Base-by-base conservation (phyloP, 2,113 vertebrate genomes). In the Nannospalax galili region DNA sequence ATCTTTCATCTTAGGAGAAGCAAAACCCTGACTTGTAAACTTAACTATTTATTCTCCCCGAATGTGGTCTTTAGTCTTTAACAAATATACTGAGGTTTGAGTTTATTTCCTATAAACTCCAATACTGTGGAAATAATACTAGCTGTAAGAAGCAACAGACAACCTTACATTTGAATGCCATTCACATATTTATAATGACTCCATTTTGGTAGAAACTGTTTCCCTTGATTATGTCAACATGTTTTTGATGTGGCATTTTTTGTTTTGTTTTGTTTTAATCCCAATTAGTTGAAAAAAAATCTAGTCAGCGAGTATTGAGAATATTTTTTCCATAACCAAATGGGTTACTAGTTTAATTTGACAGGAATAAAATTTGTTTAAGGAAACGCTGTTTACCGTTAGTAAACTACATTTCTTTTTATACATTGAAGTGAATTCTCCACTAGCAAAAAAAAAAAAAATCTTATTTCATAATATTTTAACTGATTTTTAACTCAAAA, bases 401-500 rank as follows among this genome's bases (percentile, higher is more conserved):
- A 91, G 91, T 93, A 95, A 98, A 88, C 78, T 92, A 2, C 77
- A 84, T 77, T 93, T 97, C 88, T 88, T 97, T 75, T 89, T 96
- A 92, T 24, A 86, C 40, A 52, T 93, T 86, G 58, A 95, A 58
- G 79, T 80, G 7, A 69, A 87, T 97, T 97, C 69, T 80, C 78
- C 81, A 79, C 80, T 92, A 74, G 73, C 90, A 91, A 92, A 87
- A 85, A 91, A 73, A 84, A n/a, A n/a, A n/a, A n/a, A 90, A 92
- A 84, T 75, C 77, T 96, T 94, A 94, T 82, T 80, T 96, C 97
- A 93, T 58, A 94, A 88, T 92, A 93, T 96, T 97, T 92, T 97
- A 97, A 95, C 87, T 95, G 79, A 42, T 96, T 98, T 98, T 96
- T 96, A 98, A 97, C 96, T 94, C 91, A 96, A 96, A 97, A 96